These are phyloP conservation scores for Morpho helenor DNA, from an alignment of 2,888 invertebrate species.

Conservation along the genomic window DNA sequence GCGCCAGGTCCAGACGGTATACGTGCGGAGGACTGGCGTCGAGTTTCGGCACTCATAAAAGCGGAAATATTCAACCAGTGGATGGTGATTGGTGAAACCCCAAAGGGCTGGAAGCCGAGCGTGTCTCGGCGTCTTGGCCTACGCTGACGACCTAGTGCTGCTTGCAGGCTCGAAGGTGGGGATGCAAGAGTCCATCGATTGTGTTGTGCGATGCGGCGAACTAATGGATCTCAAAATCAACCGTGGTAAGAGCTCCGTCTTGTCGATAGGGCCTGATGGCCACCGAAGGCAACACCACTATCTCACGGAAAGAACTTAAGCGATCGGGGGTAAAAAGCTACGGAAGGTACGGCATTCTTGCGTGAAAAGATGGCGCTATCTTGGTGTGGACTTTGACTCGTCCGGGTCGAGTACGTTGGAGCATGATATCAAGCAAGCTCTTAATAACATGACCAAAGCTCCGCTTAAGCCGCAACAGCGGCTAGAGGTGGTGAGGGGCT, in stretches of 20 bases:
- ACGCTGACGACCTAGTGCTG: conserved; percentile 49
- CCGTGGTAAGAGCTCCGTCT: too few species aligned
- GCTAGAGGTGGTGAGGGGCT: too few species aligned
- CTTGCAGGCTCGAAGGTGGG: conserved; percentile 37
- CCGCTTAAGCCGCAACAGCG: conserved; percentile 51
- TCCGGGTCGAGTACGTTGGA: too few species aligned
- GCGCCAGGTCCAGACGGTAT: conserved; percentile 26
- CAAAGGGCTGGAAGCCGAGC: conserved; percentile 28
- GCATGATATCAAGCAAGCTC: conserved; percentile 30
- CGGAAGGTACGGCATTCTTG: conserved; percentile 20
- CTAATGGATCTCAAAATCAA: too few species aligned
- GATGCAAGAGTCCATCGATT: too few species aligned
- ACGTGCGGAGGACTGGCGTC: conserved; percentile 23
- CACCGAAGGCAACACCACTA: too few species aligned
- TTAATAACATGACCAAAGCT: conserved; percentile 35
- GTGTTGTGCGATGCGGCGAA: too few species aligned
- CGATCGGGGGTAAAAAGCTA: background rate
- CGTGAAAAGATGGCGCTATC: conserved; percentile 35
- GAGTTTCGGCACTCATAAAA: conserved; percentile 16
- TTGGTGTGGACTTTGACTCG: conserved; percentile 39
- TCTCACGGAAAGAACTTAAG: too few species aligned
- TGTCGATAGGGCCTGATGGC: too few species aligned
- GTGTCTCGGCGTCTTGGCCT: conserved; percentile 41
- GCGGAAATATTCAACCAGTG: too few species aligned
- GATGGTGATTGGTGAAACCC: too few species aligned